A percentile compares a stretch with the other conserved stretches of the same genome.
These are phyloP conservation scores for Cephus sareptanus DNA, from an alignment of 2,888 invertebrate genomes.

Conservation along the genomic window DNA sequence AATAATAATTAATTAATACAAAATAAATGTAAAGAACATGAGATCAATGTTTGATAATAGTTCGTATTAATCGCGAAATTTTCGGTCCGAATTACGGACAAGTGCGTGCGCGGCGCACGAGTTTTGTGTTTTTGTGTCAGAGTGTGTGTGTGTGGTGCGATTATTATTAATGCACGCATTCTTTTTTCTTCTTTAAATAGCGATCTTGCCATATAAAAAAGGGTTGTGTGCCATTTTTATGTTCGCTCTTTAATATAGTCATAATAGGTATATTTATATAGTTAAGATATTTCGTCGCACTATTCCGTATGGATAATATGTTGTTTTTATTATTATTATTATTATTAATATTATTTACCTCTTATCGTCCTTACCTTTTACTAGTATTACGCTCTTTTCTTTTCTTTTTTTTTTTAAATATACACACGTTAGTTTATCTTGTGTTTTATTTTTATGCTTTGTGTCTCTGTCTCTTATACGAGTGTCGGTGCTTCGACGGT, in stretches of 20 bases:
- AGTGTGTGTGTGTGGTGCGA: constrained; percentile 1
- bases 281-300: background rate
- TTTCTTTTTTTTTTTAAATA: background rate
- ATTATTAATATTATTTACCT: constrained; percentile 1
- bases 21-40: constrained; percentile 58
- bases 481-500: background rate
- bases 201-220: constrained; percentile 4
- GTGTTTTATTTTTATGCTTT: no score
- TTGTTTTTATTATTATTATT: background rate
- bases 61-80: constrained; percentile 39
- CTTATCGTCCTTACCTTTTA: background rate
- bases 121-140: background rate
- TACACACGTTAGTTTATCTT: background rate
- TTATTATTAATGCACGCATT: background rate
- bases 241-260: background rate
- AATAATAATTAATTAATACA: constrained; percentile 30
- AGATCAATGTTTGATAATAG: constrained; percentile 63
- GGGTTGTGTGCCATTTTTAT: background rate
- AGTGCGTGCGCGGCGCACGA: constrained; percentile 10
- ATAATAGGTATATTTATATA: constrained; percentile 2
- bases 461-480: background rate
- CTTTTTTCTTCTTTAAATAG: background rate
- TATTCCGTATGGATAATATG: constrained; percentile 1
- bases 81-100: background rate
- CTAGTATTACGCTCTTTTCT: no score